phyloP scores from a whole-genome alignment of 2,797 vertebrate species.

The Eospalax fontanierii region DNA sequence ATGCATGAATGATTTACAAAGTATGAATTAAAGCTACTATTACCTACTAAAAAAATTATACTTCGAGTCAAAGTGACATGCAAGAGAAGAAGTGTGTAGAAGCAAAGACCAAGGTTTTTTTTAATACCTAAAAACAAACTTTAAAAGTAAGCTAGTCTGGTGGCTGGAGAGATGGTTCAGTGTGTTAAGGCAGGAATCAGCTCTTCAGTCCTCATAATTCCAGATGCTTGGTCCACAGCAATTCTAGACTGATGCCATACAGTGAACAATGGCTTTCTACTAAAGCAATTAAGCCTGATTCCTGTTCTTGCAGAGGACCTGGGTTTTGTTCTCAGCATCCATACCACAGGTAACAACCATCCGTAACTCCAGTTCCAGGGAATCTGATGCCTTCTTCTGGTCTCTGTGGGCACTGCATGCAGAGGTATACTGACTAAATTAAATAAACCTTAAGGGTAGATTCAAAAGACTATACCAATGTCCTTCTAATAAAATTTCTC shows the following conservation, averaged over 20 bases:
- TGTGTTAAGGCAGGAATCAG: not conserved
- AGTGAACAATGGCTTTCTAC: not conserved
- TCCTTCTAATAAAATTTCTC: not conserved
- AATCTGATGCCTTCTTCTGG: too few species aligned
- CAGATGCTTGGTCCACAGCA: not conserved
- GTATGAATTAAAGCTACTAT: slow-evolving; percentile 45
- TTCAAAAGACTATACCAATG: not conserved
- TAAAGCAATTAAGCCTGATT: too few species aligned
- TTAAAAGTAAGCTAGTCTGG: slow-evolving; percentile 42
- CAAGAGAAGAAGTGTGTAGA: slow-evolving; percentile 14
- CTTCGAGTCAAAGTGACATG: not conserved
- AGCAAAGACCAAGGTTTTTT: slow-evolving; percentile 39
- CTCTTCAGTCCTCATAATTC: not conserved
- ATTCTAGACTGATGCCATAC: not conserved
- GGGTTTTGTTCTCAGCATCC: too few species aligned
- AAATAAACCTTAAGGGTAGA: not conserved
- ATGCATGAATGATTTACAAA: slow-evolving; percentile 64
- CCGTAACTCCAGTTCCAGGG: too few species aligned
- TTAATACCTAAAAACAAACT: slow-evolving; percentile 49
- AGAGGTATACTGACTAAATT: not conserved
- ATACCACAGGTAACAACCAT: too few species aligned
- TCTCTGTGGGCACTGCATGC: too few species aligned
- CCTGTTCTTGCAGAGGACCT: too few species aligned
- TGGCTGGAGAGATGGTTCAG: not conserved
- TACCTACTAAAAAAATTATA: slow-evolving; percentile 26